These are phyloP conservation scores for Rhinolophus ferrumequinum DNA, from an alignment of 2,113 vertebrate species.

Conservation along the genomic window DNA sequence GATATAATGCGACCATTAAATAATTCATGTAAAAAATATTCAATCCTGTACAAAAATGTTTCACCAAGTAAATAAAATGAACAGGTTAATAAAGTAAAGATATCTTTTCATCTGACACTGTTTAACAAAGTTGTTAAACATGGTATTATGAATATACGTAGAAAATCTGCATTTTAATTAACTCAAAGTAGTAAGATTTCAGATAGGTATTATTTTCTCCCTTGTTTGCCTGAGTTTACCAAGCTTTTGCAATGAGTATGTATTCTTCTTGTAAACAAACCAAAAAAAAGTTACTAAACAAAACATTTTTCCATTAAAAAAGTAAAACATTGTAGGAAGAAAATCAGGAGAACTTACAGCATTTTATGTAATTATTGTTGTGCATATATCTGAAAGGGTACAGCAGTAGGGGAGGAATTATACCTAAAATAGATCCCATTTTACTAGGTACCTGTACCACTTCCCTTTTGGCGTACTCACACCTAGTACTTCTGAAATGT, in stretches of 20 bases:
- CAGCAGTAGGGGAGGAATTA: background rate
- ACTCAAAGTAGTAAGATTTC: background rate
- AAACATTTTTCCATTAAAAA: background rate
- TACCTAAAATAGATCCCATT: background rate
- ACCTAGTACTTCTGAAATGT: background rate
- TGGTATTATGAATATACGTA: background rate
- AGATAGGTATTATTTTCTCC: background rate
- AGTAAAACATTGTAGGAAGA: background rate
- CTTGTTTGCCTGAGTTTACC: background rate
- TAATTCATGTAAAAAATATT: background rate
- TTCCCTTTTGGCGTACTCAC: background rate
- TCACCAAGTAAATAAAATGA: background rate
- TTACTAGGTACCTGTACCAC: background rate
- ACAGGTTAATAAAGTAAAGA: slow-evolving; percentile 5
- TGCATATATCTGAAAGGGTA: background rate
- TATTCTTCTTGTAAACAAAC: background rate
- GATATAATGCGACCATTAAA: background rate
- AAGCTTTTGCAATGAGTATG: background rate
- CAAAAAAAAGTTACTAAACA: background rate
- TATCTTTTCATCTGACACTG: background rate
- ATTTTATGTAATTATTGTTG: background rate
- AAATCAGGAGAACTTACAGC: background rate
- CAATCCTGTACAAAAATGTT: background rate
- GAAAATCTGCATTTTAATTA: background rate
- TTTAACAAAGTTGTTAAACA: background rate